phyloP scores from a whole-genome alignment of 1,140 invertebrate genomes.

The Drosophila guanche region DNA sequence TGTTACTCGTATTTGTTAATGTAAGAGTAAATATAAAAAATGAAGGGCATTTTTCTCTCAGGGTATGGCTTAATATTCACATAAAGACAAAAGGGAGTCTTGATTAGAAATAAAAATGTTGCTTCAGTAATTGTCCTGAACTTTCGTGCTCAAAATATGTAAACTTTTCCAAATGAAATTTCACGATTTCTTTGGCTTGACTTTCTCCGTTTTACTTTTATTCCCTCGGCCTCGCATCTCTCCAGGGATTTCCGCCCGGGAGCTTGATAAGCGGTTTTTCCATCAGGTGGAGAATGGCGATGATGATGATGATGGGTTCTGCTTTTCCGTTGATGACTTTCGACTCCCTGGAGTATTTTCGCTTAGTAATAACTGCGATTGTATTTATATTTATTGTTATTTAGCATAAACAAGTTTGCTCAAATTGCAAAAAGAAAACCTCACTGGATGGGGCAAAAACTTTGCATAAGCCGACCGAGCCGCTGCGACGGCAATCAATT shows the following conservation, averaged over 20 bases:
- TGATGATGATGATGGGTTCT: slow-evolving; percentile 47
- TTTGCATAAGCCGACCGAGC: slow-evolving; percentile 59
- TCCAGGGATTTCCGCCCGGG: slow-evolving; percentile 53
- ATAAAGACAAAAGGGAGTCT: slow-evolving; percentile 19
- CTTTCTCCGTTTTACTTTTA: slow-evolving; percentile 41
- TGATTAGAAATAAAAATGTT: slow-evolving; percentile 61
- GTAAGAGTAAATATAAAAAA: too few species aligned
- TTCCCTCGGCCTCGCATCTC: slow-evolving; percentile 46
- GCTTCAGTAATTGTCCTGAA: slow-evolving; percentile 57
- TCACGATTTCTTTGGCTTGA: slow-evolving; percentile 37
- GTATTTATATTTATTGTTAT: slow-evolving; percentile 75
- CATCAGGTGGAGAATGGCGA: slow-evolving; percentile 51
- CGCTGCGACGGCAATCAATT: slow-evolving; percentile 68
- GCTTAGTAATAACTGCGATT: slow-evolving; percentile 72
- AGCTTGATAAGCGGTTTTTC: slow-evolving; percentile 66
- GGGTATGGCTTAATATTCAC: slow-evolving; percentile 10
- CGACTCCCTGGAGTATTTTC: slow-evolving; percentile 53
- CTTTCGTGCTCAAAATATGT: slow-evolving; percentile 32
- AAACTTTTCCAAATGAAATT: slow-evolving; percentile 77
- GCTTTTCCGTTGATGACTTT: slow-evolving; percentile 59
- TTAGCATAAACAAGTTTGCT: slow-evolving; percentile 56
- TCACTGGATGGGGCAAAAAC: slow-evolving; percentile 23
- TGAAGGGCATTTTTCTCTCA: background rate
- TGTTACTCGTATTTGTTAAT: too few species aligned
- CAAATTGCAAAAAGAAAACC: slow-evolving; percentile 46